Evolutionary conservation across 2,797 vertebrate species (phyloP), one percentile per base, ranked within the genome.

Genomic region (Aplochiton taeniatus): DNA sequence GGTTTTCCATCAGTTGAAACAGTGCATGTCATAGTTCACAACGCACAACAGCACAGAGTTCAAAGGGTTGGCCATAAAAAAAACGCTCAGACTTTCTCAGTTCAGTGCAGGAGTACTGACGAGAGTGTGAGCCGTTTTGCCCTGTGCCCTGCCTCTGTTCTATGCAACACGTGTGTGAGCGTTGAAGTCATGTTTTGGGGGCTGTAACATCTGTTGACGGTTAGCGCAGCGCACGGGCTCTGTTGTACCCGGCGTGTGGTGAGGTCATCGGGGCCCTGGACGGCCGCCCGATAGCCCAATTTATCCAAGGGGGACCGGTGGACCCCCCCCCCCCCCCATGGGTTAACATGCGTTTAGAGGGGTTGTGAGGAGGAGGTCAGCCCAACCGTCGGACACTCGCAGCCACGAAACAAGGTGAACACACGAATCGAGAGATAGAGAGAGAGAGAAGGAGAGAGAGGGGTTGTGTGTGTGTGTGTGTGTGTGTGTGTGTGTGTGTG

Each of bases 121-220:
- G 31, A 31, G 31, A 31, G 31, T 2, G 31, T 31, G 31, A 31
- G 31, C 31, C n/a, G n/a, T n/a, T n/a, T n/a, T n/a, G n/a, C n/a
- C n/a, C n/a, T n/a, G n/a, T n/a, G n/a, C n/a, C n/a, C n/a, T n/a
- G n/a, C 31, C 31, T 31, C 31, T 6, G 2, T 31, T 31, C 31
- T 31, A 31, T 31, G 31, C 3, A 31, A 31, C 31, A 6, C 31
- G 31, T 31, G 31, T 31, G 31, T 31, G 31, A 31, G 31, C 31
- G 31, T 31, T 31, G 81, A 86, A 81, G 84, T 86, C 83, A 85
- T 85, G 76, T 83, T 89, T 89, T 88, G 76, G 79, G 31, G 31
- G 31, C n/a, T 2, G 75, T 72, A 89, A 91, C 92, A 93, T 94
- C 90, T 94, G 90, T 73, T 91, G 83, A 83, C 88, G 88, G 90